These are phyloP conservation scores for Ophraella communa DNA, from an alignment of 2,888 invertebrate species.

Conservation along the genomic window DNA sequence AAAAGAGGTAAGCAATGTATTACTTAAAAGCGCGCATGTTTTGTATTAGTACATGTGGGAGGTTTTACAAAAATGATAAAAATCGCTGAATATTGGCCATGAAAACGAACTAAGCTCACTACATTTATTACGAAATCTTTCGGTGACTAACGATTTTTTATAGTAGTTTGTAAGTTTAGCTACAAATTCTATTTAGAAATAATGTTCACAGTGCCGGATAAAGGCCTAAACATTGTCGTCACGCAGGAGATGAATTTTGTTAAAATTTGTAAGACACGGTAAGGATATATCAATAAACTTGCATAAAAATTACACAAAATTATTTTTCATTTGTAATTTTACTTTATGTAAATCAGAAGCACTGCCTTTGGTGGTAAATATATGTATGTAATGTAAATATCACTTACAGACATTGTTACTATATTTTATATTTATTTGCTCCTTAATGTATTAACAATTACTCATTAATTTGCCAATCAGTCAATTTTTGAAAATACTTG, in stretches of 20 bases:
- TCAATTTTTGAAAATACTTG: too few relatives aligned
- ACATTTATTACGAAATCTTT: constrained; percentile 53
- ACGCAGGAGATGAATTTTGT: constrained; percentile 30
- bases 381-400: too few relatives aligned
- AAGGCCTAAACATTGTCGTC: constrained; percentile 42
- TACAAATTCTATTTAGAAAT: constrained; percentile 53
- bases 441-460: too few relatives aligned
- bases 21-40: too few relatives aligned
- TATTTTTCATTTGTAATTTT: too few relatives aligned
- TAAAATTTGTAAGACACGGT: constrained; percentile 20
- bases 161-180: constrained; percentile 56
- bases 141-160: constrained; percentile 57
- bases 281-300: constrained; percentile 20
- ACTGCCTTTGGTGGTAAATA: too few relatives aligned
- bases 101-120: constrained; percentile 42
- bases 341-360: too few relatives aligned
- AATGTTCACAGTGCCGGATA: constrained; percentile 46
- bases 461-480: too few relatives aligned
- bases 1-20: too few relatives aligned
- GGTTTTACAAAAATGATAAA: background rate
- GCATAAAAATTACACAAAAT: too few relatives aligned
- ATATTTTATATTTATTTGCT: too few relatives aligned
- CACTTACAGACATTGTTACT: too few relatives aligned
- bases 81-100: constrained; percentile 3
- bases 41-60: background rate